Base-by-base conservation (phyloP, 92 coral and sea anemone genomes). In the Porites evermanni region DNA sequence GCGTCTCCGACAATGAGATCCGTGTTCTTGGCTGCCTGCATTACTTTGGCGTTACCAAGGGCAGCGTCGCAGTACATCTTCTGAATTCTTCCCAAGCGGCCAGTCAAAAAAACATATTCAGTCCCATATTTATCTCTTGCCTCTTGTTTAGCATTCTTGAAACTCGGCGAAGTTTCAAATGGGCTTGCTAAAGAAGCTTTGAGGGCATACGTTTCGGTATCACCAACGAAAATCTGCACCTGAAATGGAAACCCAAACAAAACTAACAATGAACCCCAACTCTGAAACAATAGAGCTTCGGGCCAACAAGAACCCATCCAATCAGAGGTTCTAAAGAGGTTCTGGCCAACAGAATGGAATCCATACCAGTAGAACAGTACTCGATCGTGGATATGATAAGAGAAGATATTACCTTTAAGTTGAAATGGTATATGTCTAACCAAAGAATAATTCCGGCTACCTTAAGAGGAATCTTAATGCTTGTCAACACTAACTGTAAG, bases 1-100 rank as follows among this genome's bases (percentile, higher is more conserved):
- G 84, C 29, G 70, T 88, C 91, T 0, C 91, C 84, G 18, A 88
- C 18, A 13, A 88, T 6, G 0, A 88, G 32, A 19, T 88, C 91
- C 8, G 88, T 52, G 1, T 18, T 50, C 56, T 64, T 38, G 4
- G 76, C n/a, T 47, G 84, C 87, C 16, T 59, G 16, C 70, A 82
- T 21, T 16, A 77, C 64, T 0, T 69, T 74, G 21, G 58, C 7
- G 72, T 76, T 76, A 47, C 91, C 78, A 12, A 88, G 79, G 50
- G 75, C 26, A 23, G 58, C 52, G 23, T 82, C 88, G 64, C 91
- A 88, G 54, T 82, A 88, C 3, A 23, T 1, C 13, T 38, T 58
- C 51, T 82, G 84, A 18, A 66, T 1, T 8, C 50, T 56, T 18
- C 56, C 65, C 70, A 81, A 10, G 6, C 14, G 19, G 20, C 26